Evolutionary conservation across 2,797 vertebrate species (phyloP).

Genomic region (Austrolebias charrua): DNA sequence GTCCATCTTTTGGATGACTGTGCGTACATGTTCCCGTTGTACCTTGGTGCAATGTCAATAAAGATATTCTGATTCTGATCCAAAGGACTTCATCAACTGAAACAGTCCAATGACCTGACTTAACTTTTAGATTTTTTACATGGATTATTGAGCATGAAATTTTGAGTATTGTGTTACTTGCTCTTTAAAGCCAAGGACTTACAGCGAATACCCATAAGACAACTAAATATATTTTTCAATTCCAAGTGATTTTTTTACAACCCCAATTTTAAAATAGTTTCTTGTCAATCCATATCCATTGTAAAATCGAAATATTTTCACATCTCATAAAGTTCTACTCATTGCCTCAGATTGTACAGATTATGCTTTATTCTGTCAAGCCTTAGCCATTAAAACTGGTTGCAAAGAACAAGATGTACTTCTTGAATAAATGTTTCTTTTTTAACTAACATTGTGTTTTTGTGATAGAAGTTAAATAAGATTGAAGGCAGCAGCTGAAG

Average conservation of each 20-base stretch:
- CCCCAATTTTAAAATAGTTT: no score
- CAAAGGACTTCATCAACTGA: no score
- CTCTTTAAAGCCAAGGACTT: conserved; percentile 56
- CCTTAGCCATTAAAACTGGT: conserved; percentile 13
- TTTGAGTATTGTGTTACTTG: conserved; percentile 47
- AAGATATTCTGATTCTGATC: no score
- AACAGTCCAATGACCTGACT: no score
- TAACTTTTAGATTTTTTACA: no score
- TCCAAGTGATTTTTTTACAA: neutral
- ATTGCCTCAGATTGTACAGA: conserved; percentile 14
- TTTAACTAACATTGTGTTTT: neutral
- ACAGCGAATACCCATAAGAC: conserved; percentile 9
- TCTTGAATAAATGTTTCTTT: conserved; percentile 39
- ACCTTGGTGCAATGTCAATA: no score
- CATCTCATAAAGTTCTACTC: neutral
- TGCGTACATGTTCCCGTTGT: no score
- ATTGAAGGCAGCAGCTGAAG: neutral
- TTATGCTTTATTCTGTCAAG: neutral
- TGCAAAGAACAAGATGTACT: conserved; percentile 5
- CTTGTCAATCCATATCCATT: no score
- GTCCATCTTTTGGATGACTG: no score
- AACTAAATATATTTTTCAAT: neutral
- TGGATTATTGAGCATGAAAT: no score
- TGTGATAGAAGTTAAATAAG: conserved; percentile 5
- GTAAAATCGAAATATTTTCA: no score